Base-by-base conservation (phyloP, 2,888 invertebrate genomes). In the Patella pellucida region DNA sequence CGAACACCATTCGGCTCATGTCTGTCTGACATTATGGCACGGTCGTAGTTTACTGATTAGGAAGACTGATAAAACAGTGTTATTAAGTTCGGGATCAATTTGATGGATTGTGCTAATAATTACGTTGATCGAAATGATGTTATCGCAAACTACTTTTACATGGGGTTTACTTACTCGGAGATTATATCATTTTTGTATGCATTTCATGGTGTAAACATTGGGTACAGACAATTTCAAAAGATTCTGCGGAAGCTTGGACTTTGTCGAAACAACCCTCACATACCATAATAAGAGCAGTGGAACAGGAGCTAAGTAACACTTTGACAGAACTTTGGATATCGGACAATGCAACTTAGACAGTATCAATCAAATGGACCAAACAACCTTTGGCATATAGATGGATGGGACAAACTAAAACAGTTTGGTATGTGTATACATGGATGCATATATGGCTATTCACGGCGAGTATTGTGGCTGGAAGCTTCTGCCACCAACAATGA, bases 401-500 rank as follows among this genome's bases (percentile, higher is more conserved):
- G 71, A 4, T 70, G 62, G 52, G 74, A 72, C 51, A 73, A 73
- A 70, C 52, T 73, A 19, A 69, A 68, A 41, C 74, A 52, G 16
- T 74, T 31, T 71, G 74, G 74, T 2, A 50, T 74, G 19, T 74
- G 52, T 54, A 71, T 74, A 27, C 69, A 74, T 56, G 71, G 74
- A 16, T 52, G 70, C 5, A 74, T 74, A n/a, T 71, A 74, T 51
- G 71, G 71, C 7, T 74, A 51, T 52, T 70, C 52, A 9, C 52
- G 74, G 1, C 27, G 62, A 12, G 71, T 71, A 15, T 23, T 74
- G 27, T 74, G 74, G 74, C 11, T 69, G 14, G 54, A 69, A 16
- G 74, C 72, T 56, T 52, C 70, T 27, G 19, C 27, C 15, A 71
- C 74, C 15, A 74, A 71, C 62, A 69, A 71, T 56, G 56, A 74